A percentile compares a stretch with the other conserved stretches of the same genome.
Evolutionary conservation across 2,888 invertebrate genomes (phyloP).

Genomic region (Aproaerema taeniolella): DNA sequence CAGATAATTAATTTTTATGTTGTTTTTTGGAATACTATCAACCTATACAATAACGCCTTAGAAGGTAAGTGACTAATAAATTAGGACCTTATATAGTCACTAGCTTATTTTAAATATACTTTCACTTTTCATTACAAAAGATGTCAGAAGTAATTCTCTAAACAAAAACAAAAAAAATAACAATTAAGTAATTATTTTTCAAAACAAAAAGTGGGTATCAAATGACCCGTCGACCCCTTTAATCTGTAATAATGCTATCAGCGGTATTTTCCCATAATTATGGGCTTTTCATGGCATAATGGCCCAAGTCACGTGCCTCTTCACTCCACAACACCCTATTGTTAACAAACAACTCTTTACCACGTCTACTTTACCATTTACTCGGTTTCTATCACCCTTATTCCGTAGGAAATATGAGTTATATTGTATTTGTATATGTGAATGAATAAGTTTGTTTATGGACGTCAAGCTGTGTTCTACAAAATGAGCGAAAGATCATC

Average conservation of each 20-base stretch:
- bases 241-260: slow-evolving; percentile 11
- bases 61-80: no score
- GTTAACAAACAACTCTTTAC: slow-evolving; percentile 36
- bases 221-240: no score
- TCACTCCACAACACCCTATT: slow-evolving; percentile 34
- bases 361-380: slow-evolving; percentile 4
- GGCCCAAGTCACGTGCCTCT: slow-evolving; percentile 46
- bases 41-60: no score
- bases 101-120: no score
- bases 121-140: no score
- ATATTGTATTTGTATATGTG: neutral
- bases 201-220: no score
- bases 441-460: slow-evolving; percentile 3
- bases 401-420: neutral
- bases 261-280: slow-evolving; percentile 40
- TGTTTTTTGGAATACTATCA: no score
- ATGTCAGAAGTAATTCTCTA: no score
- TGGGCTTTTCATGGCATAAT: slow-evolving; percentile 37
- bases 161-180: no score
- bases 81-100: no score
- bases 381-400: slow-evolving; percentile 3
- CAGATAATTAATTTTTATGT: no score
- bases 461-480: slow-evolving; percentile 30
- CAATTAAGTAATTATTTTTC: no score
- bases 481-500: slow-evolving; percentile 41